phyloP scores from a whole-genome alignment of 92 coral and sea anemone genomes.

The Pocillopora grandis region DNA sequence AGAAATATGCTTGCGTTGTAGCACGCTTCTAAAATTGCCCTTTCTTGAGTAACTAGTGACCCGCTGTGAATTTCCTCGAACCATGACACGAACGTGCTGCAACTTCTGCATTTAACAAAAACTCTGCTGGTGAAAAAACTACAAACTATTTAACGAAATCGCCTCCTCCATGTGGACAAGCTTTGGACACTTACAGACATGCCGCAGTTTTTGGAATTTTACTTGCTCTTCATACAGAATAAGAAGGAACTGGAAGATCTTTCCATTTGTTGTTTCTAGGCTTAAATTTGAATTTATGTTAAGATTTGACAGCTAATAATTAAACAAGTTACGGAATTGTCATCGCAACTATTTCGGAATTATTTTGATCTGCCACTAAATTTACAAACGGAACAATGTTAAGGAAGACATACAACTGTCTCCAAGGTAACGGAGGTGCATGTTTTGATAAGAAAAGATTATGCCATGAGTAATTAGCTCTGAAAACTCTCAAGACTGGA shows the following conservation, averaged over 20 bases:
- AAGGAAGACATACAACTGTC: not conserved
- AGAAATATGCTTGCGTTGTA: not conserved
- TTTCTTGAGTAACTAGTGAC: not conserved
- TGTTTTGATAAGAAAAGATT: not conserved
- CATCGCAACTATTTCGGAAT: not conserved
- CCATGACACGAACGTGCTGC: slow-evolving; percentile 16
- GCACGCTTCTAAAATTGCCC: slow-evolving; percentile 4
- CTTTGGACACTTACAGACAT: no score
- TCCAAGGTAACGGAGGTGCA: not conserved
- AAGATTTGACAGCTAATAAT: not conserved
- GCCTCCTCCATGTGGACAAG: no score
- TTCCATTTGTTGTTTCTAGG: no score
- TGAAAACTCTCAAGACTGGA: not conserved
- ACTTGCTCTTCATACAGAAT: no score
- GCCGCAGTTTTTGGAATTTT: no score
- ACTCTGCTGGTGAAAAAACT: not conserved
- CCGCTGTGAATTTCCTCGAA: slow-evolving; percentile 2
- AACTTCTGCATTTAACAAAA: not conserved
- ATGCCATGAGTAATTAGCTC: not conserved
- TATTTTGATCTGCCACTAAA: not conserved
- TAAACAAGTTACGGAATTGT: not conserved
- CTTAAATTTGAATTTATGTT: no score
- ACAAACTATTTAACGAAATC: not conserved
- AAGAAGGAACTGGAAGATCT: no score
- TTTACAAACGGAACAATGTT: not conserved